Evolutionary conservation across 2,113 vertebrate species (phyloP).

Genomic region (Oxyruncus cristatus): DNA sequence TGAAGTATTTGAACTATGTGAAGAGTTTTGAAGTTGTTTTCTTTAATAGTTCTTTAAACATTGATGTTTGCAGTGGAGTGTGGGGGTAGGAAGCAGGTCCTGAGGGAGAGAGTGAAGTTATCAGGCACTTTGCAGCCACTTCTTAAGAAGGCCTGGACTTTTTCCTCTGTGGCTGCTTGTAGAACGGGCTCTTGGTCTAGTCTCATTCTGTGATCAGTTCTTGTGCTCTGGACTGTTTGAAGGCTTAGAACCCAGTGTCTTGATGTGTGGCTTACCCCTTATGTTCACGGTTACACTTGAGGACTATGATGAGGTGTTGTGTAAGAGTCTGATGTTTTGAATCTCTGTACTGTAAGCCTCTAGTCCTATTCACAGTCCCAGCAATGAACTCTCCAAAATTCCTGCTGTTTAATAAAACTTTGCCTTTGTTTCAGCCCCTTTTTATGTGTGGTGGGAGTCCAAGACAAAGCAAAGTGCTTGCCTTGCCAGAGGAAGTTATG

Average conservation of each 20-base stretch:
- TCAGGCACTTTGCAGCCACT: neutral
- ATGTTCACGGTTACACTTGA: neutral
- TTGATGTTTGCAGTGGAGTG: neutral
- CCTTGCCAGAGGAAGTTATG: neutral
- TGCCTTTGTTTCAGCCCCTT: neutral
- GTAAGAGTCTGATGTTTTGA: neutral
- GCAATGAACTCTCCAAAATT: neutral
- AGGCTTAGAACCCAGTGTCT: neutral
- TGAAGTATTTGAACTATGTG: conserved; percentile 66
- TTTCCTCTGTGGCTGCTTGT: neutral
- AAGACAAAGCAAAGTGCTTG: neutral
- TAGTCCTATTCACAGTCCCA: neutral
- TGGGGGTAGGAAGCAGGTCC: conserved; percentile 12
- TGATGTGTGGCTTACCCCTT: neutral
- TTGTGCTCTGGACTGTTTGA: conserved; percentile 1
- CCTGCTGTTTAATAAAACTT: neutral
- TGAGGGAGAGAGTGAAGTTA: neutral
- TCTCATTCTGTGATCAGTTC: neutral
- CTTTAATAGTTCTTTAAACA: conserved; percentile 39
- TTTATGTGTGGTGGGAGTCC: neutral
- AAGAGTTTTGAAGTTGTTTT: conserved; percentile 46
- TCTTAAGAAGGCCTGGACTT: neutral
- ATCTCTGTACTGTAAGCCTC: neutral
- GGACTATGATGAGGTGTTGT: neutral
- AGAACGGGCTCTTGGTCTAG: neutral